phyloP scores from a whole-genome alignment of 1,140 invertebrate genomes.

The Pachypeltis micranthus region DNA sequence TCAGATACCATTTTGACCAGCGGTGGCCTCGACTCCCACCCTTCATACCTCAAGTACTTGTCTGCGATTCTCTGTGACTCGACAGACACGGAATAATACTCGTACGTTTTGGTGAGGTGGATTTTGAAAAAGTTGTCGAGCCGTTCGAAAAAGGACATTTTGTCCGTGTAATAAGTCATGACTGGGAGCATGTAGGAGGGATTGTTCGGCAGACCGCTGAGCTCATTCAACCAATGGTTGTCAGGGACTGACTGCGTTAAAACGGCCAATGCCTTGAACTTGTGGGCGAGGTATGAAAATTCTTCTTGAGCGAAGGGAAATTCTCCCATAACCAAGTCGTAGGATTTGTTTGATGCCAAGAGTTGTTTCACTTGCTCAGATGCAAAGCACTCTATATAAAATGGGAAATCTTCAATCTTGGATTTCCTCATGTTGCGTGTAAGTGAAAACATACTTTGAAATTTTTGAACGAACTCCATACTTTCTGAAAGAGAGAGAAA shows the following conservation, averaged over 20 bases:
- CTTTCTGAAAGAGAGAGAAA: too few relatives aligned
- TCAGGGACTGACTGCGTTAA: neutral
- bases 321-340: neutral
- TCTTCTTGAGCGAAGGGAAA: neutral
- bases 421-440: too few relatives aligned
- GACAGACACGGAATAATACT: neutral
- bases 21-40: constrained; percentile 20
- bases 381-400: neutral
- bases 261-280: neutral
- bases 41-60: constrained; percentile 24
- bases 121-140: constrained; percentile 4
- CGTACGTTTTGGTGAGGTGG: neutral
- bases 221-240: neutral
- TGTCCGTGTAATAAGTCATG: constrained; percentile 11
- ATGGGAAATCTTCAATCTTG: neutral
- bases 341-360: neutral
- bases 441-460: too few relatives aligned
- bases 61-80: neutral
- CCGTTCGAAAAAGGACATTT: constrained; percentile 20
- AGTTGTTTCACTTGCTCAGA: too few relatives aligned
- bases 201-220: constrained; percentile 18
- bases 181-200: constrained; percentile 18
- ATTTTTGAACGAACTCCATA: too few relatives aligned
- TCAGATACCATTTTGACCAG: constrained; percentile 23
- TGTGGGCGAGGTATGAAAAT: neutral